A percentile compares a stretch with the other conserved stretches of the same genome.
These are phyloP conservation scores for Cyanistes caeruleus DNA, from an alignment of 2,113 vertebrate species.

Conservation along the genomic window DNA sequence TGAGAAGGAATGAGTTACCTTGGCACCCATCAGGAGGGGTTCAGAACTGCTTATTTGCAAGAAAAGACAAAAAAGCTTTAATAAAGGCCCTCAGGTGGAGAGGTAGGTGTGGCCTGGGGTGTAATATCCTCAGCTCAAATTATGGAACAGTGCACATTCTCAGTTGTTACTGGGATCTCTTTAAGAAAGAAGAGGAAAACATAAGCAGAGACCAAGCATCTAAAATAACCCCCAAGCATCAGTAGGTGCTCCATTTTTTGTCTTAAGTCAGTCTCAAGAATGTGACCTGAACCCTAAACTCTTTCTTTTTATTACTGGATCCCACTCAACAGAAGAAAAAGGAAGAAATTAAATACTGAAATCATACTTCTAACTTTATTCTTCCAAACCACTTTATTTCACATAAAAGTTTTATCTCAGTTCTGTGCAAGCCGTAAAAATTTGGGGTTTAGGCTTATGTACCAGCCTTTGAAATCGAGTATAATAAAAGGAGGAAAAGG, in stretches of 20 bases:
- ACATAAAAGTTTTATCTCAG: neutral
- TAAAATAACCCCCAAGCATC: neutral
- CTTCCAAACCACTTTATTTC: neutral
- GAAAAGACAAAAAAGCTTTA: neutral
- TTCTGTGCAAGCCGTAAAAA: neutral
- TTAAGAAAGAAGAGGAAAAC: neutral
- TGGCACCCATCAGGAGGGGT: neutral
- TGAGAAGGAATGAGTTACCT: neutral
- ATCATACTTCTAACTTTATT: neutral
- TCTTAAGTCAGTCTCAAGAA: neutral
- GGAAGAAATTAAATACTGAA: neutral
- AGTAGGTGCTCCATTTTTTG: neutral
- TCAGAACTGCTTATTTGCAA: neutral
- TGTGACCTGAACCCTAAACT: neutral
- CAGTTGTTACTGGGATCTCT: neutral
- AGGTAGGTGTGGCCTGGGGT: neutral
- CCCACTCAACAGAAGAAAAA: neutral
- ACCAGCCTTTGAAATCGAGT: neutral
- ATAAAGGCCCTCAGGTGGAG: neutral
- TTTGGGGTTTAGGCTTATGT: neutral
- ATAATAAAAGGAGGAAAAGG: neutral
- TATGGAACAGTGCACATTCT: neutral
- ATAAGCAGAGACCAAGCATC: neutral
- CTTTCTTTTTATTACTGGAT: neutral
- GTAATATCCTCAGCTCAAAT: constrained; percentile 17